Conservation (phyloP, 2,888 invertebrate genomes). For the Rhagium mordax region DNA sequence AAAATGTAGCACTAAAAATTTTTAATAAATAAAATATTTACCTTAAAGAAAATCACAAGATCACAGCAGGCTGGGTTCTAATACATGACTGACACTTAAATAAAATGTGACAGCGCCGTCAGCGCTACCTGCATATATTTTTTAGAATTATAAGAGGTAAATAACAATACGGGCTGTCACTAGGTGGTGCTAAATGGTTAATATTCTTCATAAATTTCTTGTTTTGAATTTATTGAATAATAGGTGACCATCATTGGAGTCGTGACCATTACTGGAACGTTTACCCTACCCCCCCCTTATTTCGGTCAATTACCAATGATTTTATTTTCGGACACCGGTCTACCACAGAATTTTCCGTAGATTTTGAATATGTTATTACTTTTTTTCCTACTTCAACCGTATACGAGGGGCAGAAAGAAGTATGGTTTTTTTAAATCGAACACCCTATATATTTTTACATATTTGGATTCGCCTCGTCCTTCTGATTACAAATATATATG, state of each 20-base stretch:
- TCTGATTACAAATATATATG: too few relatives aligned
- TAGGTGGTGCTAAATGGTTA: neutral
- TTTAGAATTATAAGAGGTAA: neutral
- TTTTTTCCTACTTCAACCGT: too few relatives aligned
- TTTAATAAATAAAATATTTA: neutral
- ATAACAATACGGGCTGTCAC: neutral
- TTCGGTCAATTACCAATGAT: too few relatives aligned
- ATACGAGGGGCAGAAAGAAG: too few relatives aligned
- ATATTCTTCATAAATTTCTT: neutral
- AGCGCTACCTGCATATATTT: neutral
- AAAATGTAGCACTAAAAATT: neutral
- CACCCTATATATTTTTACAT: too few relatives aligned
- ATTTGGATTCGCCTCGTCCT: too few relatives aligned
- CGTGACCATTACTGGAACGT: neutral
- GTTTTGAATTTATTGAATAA: neutral
- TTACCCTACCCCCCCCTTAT: too few relatives aligned
- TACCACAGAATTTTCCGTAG: too few relatives aligned
- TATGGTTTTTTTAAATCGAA: too few relatives aligned
- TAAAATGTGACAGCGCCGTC: neutral
- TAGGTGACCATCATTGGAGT: neutral
- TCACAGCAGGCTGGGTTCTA: neutral
- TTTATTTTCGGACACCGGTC: too few relatives aligned
- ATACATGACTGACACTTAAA: neutral
- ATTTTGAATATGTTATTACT: too few relatives aligned
- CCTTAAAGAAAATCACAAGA: neutral